These are phyloP conservation scores for Carapus acus DNA, from an alignment of 2,797 vertebrate genomes.

Conservation along the genomic window DNA sequence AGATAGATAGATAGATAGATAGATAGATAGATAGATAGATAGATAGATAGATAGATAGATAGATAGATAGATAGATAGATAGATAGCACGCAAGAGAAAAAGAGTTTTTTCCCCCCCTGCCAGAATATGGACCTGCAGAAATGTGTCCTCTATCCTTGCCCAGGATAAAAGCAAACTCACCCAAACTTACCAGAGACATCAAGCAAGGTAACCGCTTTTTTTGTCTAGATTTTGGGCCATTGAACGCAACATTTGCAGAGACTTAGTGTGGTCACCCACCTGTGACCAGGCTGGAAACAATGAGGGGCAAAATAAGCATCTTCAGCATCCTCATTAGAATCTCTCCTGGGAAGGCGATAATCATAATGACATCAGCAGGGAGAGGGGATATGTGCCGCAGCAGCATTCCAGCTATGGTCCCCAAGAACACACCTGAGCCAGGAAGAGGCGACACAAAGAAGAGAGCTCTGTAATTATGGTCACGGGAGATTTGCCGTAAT, in stretches of 20 bases:
- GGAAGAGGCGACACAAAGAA: slow-evolving; percentile 12
- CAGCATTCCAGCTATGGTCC: slow-evolving; percentile 83
- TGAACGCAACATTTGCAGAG: slow-evolving; percentile 29
- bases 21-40: too few species aligned
- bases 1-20: too few species aligned
- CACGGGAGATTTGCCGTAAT: too few species aligned
- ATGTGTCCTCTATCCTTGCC: too few species aligned
- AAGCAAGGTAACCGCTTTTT: not conserved
- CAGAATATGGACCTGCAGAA: too few species aligned
- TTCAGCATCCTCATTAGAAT: slow-evolving; percentile 99
- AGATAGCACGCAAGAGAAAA: too few species aligned
- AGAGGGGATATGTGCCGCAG: slow-evolving; percentile 88
- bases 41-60: too few species aligned
- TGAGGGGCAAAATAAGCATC: slow-evolving; percentile 96
- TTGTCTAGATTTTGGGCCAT: slow-evolving; percentile 27
- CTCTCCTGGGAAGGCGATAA: slow-evolving; percentile 95
- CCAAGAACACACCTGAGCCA: slow-evolving; percentile 85
- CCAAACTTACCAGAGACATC: too few species aligned
- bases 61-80: too few species aligned
- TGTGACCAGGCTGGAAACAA: slow-evolving; percentile 99
- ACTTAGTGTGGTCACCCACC: slow-evolving; percentile 68
- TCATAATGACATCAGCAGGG: slow-evolving; percentile 87
- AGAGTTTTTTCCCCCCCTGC: too few species aligned
- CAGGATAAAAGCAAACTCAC: too few species aligned
- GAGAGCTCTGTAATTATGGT: not conserved